phyloP scores from a whole-genome alignment of 2,113 vertebrate genomes.

The Cyprinodon variegatus region DNA sequence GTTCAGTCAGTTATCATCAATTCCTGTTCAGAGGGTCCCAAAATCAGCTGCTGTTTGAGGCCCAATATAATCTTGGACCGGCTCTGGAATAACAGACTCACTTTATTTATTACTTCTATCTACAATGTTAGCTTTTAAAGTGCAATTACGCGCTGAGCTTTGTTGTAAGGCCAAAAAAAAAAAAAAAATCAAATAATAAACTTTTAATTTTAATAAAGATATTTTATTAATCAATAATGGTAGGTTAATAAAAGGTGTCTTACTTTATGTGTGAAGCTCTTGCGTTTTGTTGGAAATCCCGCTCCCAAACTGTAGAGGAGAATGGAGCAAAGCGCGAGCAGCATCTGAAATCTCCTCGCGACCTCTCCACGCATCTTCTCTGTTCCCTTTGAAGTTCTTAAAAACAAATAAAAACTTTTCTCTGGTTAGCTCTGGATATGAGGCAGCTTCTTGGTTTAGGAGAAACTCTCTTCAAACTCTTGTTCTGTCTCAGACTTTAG shows the following conservation, averaged over 20 bases:
- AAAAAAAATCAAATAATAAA: too few species aligned
- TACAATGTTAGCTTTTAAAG: background rate
- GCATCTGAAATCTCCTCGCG: conserved; percentile 68
- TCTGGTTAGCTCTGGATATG: background rate
- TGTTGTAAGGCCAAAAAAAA: too few species aligned
- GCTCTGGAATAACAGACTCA: background rate
- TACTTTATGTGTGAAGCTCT: conserved; percentile 75
- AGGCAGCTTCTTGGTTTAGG: background rate
- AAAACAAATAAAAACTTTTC: conserved; percentile 7
- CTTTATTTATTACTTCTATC: background rate
- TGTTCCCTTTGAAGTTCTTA: conserved; percentile 11
- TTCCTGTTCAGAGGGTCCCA: background rate
- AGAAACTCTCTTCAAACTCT: too few species aligned
- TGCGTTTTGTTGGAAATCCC: conserved; percentile 81
- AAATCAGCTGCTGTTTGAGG: background rate
- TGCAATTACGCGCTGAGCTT: background rate
- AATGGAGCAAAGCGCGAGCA: conserved; percentile 73
- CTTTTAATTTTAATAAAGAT: too few species aligned
- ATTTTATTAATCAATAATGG: background rate
- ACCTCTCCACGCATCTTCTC: conserved; percentile 76
- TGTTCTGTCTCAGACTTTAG: background rate
- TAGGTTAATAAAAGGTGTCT: background rate
- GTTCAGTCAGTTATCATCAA: background rate
- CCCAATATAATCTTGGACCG: background rate
- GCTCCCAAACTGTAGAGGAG: conserved; percentile 67